Percentiles rank a stretch among this genome's conserved stretches.
phyloP scores from a whole-genome alignment of 2,888 invertebrate species.

The Chymomyza amoena region DNA sequence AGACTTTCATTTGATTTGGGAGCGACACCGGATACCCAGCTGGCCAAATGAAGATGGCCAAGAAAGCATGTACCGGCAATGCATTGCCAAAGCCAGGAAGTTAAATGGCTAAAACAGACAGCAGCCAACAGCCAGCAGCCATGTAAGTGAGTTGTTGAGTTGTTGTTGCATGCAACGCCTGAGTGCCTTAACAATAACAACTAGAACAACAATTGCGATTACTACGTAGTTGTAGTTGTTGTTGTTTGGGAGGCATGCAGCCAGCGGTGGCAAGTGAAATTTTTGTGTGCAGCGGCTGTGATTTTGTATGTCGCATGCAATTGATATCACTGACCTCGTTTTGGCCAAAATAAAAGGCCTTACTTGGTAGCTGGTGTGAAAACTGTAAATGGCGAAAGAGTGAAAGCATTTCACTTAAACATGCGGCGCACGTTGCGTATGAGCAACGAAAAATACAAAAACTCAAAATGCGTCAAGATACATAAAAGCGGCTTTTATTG shows the following conservation, averaged over 20 bases:
- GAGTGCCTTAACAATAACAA: slow-evolving; percentile 28
- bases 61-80: neutral
- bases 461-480: slow-evolving; percentile 32
- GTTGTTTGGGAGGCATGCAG: neutral
- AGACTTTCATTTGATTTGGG: slow-evolving; percentile 69
- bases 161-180: slow-evolving; percentile 25
- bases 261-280: slow-evolving; percentile 52
- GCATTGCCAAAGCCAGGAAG: slow-evolving; percentile 38
- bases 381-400: slow-evolving; percentile 42
- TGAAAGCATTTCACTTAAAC: slow-evolving; percentile 63
- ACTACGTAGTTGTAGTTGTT: too few relatives aligned
- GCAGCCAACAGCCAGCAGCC: neutral
- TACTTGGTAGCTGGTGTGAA: slow-evolving; percentile 39
- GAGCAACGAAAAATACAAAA: slow-evolving; percentile 33
- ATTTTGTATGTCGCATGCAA: slow-evolving; percentile 73
- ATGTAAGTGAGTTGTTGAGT: neutral
- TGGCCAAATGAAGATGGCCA: slow-evolving; percentile 7
- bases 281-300: slow-evolving; percentile 44
- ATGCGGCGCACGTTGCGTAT: slow-evolving; percentile 58
- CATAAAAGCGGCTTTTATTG: slow-evolving; percentile 70
- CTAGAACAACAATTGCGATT: neutral
- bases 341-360: slow-evolving; percentile 21
- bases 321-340: slow-evolving; percentile 69
- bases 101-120: neutral
- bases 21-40: slow-evolving; percentile 68